Evolutionary conservation across 1,140 invertebrate species (phyloP).

Genomic region (Pachyrhynchus sulphureomaculatus): DNA sequence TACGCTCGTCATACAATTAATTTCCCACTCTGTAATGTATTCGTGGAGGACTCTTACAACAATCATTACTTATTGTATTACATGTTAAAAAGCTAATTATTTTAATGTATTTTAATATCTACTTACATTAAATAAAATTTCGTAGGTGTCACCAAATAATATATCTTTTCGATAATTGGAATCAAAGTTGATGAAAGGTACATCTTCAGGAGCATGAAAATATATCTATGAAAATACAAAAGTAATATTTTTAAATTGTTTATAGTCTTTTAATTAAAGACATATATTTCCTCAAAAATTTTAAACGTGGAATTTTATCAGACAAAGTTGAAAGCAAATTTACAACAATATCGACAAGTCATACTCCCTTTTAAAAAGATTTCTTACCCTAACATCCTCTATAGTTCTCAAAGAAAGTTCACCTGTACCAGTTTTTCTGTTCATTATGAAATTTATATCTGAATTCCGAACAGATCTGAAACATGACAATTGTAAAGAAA

Average conservation of each 20-base stretch:
- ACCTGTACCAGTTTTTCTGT: constrained; percentile 54
- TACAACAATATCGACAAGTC: too few relatives aligned
- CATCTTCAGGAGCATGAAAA: constrained; percentile 65
- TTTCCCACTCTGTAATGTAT: too few relatives aligned
- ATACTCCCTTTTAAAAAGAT: too few relatives aligned
- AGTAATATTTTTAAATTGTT: constrained; percentile 3
- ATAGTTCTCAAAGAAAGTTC: constrained; percentile 55
- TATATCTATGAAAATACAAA: constrained; percentile 51
- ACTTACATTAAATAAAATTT: constrained; percentile 45
- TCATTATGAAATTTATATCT: constrained; percentile 47
- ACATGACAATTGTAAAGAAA: too few relatives aligned
- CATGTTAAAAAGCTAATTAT: not conserved
- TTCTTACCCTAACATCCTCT: constrained; percentile 55
- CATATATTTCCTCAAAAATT: too few relatives aligned
- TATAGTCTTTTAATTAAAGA: not conserved
- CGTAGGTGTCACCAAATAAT: constrained; percentile 44
- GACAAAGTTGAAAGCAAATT: too few relatives aligned
- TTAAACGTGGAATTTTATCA: too few relatives aligned
- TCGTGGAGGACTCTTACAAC: too few relatives aligned
- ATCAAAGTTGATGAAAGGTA: constrained; percentile 62
- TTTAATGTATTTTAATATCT: not conserved
- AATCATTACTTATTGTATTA: too few relatives aligned
- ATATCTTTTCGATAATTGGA: constrained; percentile 46
- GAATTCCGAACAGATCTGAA: constrained; percentile 34
- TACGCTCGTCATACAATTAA: too few relatives aligned